Evolutionary conservation across 2,888 invertebrate genomes (phyloP), one percentile per base, ranked within the genome.

Genomic region (Leptinotarsa peninsularis): DNA sequence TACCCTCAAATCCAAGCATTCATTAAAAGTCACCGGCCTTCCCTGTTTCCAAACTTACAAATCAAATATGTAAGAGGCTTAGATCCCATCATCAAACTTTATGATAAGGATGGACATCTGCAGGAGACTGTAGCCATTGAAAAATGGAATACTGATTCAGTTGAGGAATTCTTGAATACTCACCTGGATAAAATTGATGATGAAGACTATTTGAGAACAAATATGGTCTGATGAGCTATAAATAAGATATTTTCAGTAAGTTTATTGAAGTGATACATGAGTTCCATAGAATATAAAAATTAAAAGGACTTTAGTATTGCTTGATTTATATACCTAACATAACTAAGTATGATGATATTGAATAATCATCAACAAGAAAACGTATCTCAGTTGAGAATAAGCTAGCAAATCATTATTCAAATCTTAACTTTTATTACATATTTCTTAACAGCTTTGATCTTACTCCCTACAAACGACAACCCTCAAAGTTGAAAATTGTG

Each of bases 1-100:
- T 99, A 97, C 91, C 98, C 99, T 58, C 98, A 99, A 91, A 97
- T 98, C 83, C 96, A 98, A 91, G 99, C 99, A 21, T 99, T 99
- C 87, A 95, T 98, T 70, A 98, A 97, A 88, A 96, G 98, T 88
- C 96, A 97, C 81, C 91, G 94, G 83, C 96, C 97, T 10, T 91
- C 93, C 3, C 95, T 96, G 88, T 98, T 97, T 87, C 95, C 96
- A 50, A 98, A 98, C 87, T 91, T 99, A 74, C 93, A 94, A 87
- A 95, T 99, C 67, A 95, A 95, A 85, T 98, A 98, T 86, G 94
- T 97, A 0, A 92, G 98, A 77, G 99, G 98, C 5, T 90, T 98
- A 73, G 97, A 98, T 89, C 99, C 99, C 0, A 93, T 96, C 78
- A 97, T 99, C 66, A 96, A 97, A 86, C 89, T 99, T 69, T 91